These are phyloP conservation scores for Drosophila stalkeri DNA, from an alignment of 2,888 invertebrate genomes.

Conservation along the genomic window DNA sequence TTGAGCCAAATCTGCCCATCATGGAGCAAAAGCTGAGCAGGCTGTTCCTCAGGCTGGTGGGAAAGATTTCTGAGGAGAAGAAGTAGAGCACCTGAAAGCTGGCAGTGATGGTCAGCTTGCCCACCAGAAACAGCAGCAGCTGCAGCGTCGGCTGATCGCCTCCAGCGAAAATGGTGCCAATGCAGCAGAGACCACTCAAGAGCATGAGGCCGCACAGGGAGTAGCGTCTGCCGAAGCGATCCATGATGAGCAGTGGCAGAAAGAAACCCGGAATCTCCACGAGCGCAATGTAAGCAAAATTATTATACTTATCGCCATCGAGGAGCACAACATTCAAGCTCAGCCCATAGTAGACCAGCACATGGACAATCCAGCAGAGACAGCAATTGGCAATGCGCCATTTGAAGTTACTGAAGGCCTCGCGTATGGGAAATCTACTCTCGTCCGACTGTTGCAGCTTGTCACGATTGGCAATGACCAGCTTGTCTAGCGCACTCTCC, in stretches of 20 bases:
- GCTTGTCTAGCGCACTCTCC: conserved; percentile 85
- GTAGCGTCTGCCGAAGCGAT: conserved; percentile 88
- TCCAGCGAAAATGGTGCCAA: conserved; percentile 78
- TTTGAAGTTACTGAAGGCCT: conserved; percentile 79
- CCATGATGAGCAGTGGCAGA: conserved; percentile 88
- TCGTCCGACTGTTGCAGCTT: conserved; percentile 76
- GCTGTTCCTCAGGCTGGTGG: conserved; percentile 89
- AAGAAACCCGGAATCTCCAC: conserved; percentile 91
- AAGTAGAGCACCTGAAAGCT: conserved; percentile 90
- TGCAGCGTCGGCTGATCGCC: conserved; percentile 65
- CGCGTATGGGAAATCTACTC: conserved; percentile 80
- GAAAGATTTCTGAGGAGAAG: conserved; percentile 90
- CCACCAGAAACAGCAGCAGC: conserved; percentile 86
- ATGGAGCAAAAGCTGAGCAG: conserved; percentile 89
- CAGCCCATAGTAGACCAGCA: conserved; percentile 92
- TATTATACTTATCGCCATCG: conserved; percentile 90
- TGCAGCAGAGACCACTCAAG: conserved; percentile 86
- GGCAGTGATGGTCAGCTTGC: conserved; percentile 88
- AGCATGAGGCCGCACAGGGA: conserved; percentile 88
- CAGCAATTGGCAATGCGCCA: conserved; percentile 87
- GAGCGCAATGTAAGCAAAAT: conserved; percentile 87
- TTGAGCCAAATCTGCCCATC: conserved; percentile 89
- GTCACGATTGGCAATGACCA: conserved; percentile 76
- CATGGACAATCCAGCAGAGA: conserved; percentile 92
- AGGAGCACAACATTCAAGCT: conserved; percentile 91